These are phyloP conservation scores for Scaptomyza polygonia DNA, from an alignment of 2,888 invertebrate species.

Conservation along the genomic window DNA sequence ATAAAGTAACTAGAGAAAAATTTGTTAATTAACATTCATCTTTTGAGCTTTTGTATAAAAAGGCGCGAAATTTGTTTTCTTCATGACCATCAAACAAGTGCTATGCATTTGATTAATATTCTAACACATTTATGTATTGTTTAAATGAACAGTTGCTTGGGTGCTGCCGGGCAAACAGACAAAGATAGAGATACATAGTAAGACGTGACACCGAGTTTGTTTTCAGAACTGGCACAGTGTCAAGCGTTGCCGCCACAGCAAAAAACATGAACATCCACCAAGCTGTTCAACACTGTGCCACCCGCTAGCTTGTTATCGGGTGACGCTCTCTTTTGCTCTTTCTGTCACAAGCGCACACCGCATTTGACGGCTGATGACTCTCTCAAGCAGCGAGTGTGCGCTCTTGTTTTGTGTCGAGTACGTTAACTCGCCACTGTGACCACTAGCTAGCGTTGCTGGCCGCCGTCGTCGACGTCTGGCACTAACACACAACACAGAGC, in stretches of 20 bases:
- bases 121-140: conserved; percentile 5
- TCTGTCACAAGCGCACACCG: conserved; percentile 32
- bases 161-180: conserved; percentile 29
- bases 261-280: conserved; percentile 35
- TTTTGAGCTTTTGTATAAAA: background rate
- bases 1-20: conserved; percentile 40
- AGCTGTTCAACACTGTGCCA: conserved; percentile 41
- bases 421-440: conserved; percentile 45
- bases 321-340: conserved; percentile 30
- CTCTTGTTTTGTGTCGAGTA: conserved; percentile 33
- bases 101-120: background rate
- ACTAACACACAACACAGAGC: conserved; percentile 62
- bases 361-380: conserved; percentile 35
- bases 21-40: conserved; percentile 40
- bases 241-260: conserved; percentile 36
- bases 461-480: conserved; percentile 47
- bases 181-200: conserved; percentile 47
- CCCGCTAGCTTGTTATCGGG: conserved; percentile 65
- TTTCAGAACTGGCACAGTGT: conserved; percentile 24
- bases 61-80: background rate
- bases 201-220: conserved; percentile 28
- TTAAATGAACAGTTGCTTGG: conserved; percentile 1
- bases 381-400: conserved; percentile 52
- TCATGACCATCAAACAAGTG: background rate
- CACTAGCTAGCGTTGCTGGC: conserved; percentile 41